These are phyloP conservation scores for Sitodiplosis mosellana DNA, from an alignment of 1,140 invertebrate species.

Conservation along the genomic window DNA sequence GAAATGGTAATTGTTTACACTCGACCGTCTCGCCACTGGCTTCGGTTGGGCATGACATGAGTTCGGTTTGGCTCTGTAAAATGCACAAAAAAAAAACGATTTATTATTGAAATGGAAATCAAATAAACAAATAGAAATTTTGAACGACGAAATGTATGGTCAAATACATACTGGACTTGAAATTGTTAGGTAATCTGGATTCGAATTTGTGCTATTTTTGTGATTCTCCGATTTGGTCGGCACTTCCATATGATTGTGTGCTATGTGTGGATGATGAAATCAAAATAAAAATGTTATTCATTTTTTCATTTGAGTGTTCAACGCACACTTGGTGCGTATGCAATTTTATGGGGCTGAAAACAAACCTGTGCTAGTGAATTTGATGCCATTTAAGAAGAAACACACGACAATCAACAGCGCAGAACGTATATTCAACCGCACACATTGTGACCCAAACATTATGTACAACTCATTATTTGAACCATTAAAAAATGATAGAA, in stretches of 20 bases:
- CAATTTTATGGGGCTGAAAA: no score
- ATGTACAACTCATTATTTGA: background rate
- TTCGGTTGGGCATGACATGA: constrained; percentile 14
- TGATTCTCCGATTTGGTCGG: constrained; percentile 11
- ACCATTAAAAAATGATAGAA: background rate
- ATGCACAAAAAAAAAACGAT: constrained; percentile 10
- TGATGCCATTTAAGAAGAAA: constrained; percentile 25
- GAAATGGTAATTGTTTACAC: constrained; percentile 30
- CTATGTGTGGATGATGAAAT: constrained; percentile 6
- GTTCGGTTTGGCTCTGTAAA: constrained; percentile 11
- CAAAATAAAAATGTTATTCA: constrained; percentile 1
- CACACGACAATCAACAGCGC: constrained; percentile 16
- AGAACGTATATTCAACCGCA: no score
- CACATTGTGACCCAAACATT: no score
- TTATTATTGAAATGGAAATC: background rate
- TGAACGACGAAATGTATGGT: constrained; percentile 9
- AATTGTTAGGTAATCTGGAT: constrained; percentile 10
- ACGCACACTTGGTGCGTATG: no score
- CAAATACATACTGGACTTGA: constrained; percentile 12
- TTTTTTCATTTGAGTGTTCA: constrained; percentile 6
- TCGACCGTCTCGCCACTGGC: constrained; percentile 15
- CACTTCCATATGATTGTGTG: constrained; percentile 14
- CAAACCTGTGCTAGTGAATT: constrained; percentile 26
- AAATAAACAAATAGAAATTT: constrained; percentile 5
- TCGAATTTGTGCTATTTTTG: constrained; percentile 12